These are phyloP conservation scores for Oceanodroma leucorhoa DNA, from an alignment of 2,797 vertebrate species.

Conservation along the genomic window DNA sequence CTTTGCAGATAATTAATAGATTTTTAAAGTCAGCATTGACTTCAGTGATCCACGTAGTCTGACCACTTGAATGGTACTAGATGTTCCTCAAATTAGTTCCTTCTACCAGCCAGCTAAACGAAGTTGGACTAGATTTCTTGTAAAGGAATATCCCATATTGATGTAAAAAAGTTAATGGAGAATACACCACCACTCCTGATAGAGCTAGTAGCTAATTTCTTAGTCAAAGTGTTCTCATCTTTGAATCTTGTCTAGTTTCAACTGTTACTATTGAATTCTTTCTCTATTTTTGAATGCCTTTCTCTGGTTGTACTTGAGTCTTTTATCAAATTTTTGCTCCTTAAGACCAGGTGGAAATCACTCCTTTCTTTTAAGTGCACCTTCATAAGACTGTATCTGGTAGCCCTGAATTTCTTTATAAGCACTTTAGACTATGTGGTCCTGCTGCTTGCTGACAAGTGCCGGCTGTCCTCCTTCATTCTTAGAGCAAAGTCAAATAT, in stretches of 20 bases:
- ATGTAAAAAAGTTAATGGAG: background rate
- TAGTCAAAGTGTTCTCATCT: background rate
- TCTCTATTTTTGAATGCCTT: background rate
- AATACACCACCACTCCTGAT: background rate
- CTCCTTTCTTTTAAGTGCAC: background rate
- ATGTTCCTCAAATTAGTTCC: background rate
- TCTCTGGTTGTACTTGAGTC: background rate
- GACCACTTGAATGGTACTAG: background rate
- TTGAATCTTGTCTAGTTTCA: background rate
- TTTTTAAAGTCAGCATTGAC: background rate
- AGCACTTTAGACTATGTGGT: background rate
- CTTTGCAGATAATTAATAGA: background rate
- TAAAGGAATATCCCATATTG: accelerated
- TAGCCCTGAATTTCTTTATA: background rate
- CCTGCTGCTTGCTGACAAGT: background rate
- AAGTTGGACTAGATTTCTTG: too few relatives aligned
- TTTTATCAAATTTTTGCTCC: background rate
- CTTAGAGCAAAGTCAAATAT: background rate
- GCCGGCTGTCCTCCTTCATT: constrained; percentile 1
- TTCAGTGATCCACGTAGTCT: background rate
- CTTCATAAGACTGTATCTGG: background rate
- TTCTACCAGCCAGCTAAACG: background rate
- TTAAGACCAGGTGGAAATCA: background rate
- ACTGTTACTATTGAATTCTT: background rate
- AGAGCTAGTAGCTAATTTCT: background rate